These are phyloP conservation scores for Liasis olivaceus DNA, from an alignment of 2,797 vertebrate species.

Conservation along the genomic window DNA sequence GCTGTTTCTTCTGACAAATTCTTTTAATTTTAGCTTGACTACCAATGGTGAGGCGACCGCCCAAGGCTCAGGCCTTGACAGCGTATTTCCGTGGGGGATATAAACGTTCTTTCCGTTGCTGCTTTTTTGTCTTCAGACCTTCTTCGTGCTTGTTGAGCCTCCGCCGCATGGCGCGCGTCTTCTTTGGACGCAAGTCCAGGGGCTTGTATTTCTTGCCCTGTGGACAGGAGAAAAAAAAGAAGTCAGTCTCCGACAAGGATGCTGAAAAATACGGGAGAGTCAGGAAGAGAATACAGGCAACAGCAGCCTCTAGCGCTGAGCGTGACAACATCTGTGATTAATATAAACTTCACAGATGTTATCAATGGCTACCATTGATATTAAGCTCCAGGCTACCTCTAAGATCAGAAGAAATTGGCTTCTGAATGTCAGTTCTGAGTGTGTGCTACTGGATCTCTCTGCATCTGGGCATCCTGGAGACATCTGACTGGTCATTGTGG, in stretches of 20 bases:
- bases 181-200: slow-evolving; percentile 95
- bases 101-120: slow-evolving; percentile 90
- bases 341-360: neutral
- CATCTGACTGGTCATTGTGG: neutral
- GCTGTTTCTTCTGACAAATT: slow-evolving; percentile 25
- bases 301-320: neutral
- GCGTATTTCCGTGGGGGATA: slow-evolving; percentile 92
- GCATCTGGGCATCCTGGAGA: neutral
- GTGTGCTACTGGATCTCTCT: neutral
- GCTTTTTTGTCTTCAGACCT: slow-evolving; percentile 92
- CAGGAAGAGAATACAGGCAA: neutral
- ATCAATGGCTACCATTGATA: neutral
- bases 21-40: slow-evolving; percentile 54
- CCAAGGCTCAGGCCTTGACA: slow-evolving; percentile 87
- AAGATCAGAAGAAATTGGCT: neutral
- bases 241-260: neutral
- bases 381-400: neutral
- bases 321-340: neutral
- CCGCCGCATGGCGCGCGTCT: slow-evolving; percentile 94
- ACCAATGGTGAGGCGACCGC: neutral
- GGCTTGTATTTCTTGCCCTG: slow-evolving; percentile 99
- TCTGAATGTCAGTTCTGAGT: neutral
- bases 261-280: neutral
- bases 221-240: slow-evolving; percentile 24
- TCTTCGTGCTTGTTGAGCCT: slow-evolving; percentile 91